Conservation (phyloP, 2,888 invertebrate species). For the Platerodrilus igneus region DNA sequence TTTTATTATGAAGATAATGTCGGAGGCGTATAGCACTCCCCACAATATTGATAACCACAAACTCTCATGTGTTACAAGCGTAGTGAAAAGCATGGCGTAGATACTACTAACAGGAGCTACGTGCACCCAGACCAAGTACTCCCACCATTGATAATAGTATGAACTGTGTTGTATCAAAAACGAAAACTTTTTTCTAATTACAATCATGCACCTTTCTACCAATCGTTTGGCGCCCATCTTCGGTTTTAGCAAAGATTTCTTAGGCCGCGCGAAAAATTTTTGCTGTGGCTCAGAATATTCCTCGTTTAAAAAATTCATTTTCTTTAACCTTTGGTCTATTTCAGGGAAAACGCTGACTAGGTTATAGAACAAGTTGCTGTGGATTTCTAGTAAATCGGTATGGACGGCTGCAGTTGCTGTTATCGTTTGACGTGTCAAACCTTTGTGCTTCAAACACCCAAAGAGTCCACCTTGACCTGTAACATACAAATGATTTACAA, state of each 20-base stretch:
- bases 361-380: conserved; percentile 12
- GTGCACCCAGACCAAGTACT: conserved; percentile 24
- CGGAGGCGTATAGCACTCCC: conserved; percentile 11
- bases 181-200: too few species aligned
- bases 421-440: conserved; percentile 26
- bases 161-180: too few species aligned
- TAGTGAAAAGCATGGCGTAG: conserved; percentile 15
- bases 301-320: conserved; percentile 1
- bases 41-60: neutral
- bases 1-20: conserved; percentile 23
- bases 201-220: too few species aligned
- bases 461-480: conserved; percentile 25
- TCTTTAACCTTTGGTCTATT: neutral
- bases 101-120: conserved; percentile 16
- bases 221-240: too few species aligned
- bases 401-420: conserved; percentile 22
- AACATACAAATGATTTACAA: neutral
- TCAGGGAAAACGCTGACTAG: conserved; percentile 1
- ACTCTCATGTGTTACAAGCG: conserved; percentile 1
- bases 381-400: conserved; percentile 20
- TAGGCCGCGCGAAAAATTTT: neutral
- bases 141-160: conserved; percentile 20
- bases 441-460: conserved; percentile 25
- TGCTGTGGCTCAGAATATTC: conserved; percentile 11
- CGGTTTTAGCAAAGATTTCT: too few species aligned